Evolutionary conservation across 2,113 vertebrate species (phyloP).

Genomic region (Sciurus niger): DNA sequence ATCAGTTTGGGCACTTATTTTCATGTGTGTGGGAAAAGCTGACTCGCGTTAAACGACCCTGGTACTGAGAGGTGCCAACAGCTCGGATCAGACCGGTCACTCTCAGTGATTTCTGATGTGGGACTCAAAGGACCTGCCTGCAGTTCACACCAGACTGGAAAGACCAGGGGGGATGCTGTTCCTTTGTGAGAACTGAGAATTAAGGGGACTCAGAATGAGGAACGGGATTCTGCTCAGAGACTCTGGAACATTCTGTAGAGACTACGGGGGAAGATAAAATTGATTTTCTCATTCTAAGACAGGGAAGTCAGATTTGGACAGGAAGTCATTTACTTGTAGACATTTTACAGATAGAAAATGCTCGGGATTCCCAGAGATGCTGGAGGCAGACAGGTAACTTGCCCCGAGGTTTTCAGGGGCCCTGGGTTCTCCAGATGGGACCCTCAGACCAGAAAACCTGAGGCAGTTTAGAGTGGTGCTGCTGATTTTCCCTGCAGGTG

Average conservation of each 20-base stretch:
- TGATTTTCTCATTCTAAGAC: background rate
- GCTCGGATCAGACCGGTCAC: constrained; percentile 11
- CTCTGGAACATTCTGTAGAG: background rate
- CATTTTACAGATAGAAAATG: background rate
- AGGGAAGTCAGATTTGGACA: background rate
- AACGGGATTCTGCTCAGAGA: background rate
- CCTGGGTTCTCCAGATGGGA: background rate
- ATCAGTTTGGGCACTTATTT: constrained; percentile 76
- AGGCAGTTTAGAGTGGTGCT: background rate
- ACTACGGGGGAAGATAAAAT: constrained; percentile 46
- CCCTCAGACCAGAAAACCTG: background rate
- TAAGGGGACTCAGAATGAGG: background rate
- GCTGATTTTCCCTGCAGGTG: background rate
- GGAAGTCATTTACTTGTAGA: background rate
- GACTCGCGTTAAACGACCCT: constrained; percentile 34
- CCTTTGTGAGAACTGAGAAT: background rate
- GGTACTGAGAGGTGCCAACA: constrained; percentile 63
- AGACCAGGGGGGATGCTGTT: background rate
- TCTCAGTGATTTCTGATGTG: constrained; percentile 38
- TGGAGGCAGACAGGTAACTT: background rate
- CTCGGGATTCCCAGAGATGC: background rate
- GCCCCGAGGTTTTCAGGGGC: background rate
- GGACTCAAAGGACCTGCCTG: background rate
- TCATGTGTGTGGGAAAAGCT: constrained; percentile 50
- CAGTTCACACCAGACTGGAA: background rate